Percentiles rank a stretch among this genome's conserved stretches.
Evolutionary conservation across 1,140 invertebrate species (phyloP).

Genomic region (Brachystomella parvula): DNA sequence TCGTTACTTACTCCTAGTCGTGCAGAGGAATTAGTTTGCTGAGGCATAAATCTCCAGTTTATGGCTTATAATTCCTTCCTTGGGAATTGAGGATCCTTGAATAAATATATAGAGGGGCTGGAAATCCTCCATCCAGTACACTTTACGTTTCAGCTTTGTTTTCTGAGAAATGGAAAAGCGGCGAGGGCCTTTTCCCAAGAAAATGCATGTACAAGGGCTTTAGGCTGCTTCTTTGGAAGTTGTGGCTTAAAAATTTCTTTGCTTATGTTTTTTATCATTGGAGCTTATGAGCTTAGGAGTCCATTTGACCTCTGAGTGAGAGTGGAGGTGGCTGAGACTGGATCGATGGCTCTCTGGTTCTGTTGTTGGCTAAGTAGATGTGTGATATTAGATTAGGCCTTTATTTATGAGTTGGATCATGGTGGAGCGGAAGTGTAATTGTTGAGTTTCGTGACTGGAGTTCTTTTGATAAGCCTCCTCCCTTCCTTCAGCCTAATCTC

Average conservation of each 20-base stretch:
- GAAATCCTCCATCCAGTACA: not conserved
- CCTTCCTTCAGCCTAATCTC: not conserved
- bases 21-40: not conserved
- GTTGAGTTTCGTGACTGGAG: constrained; percentile 7
- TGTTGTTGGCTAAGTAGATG: constrained; percentile 9
- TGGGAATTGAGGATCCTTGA: not conserved
- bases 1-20: not conserved
- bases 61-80: constrained; percentile 10
- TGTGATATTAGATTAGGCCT: constrained; percentile 7
- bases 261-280: not conserved
- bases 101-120: not conserved
- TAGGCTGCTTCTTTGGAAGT: not conserved
- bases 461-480: constrained; percentile 1
- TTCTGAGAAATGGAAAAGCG: not conserved
- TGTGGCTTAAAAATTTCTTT: too few relatives aligned
- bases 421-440: constrained; percentile 9
- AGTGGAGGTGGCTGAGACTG: not conserved
- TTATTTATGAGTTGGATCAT: not conserved
- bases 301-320: not conserved
- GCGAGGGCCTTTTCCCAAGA: not conserved
- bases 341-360: not conserved
- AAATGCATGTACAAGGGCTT: not conserved
- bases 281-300: not conserved
- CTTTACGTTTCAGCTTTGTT: not conserved
- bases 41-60: constrained; percentile 8